These are phyloP conservation scores for Uloborus plumipes DNA, from an alignment of 2,888 invertebrate genomes.

Conservation along the genomic window DNA sequence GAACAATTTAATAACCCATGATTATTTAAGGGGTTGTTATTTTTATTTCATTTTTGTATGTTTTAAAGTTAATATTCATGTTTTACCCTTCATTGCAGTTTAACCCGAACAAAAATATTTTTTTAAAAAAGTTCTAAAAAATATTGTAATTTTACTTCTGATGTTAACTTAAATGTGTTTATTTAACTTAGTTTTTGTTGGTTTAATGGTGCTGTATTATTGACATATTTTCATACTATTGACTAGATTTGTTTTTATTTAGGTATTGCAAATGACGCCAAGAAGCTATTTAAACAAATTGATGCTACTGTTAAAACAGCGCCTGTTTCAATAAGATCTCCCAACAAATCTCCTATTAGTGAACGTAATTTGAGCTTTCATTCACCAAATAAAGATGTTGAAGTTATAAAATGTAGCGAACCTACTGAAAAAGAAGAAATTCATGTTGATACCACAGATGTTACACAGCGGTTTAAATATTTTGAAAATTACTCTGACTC, in stretches of 20 bases:
- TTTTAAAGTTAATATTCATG: too few species aligned
- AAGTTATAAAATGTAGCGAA: constrained; percentile 66
- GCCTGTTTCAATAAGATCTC: constrained; percentile 33
- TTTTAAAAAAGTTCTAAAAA: too few species aligned
- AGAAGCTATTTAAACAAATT: constrained; percentile 86
- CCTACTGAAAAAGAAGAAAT: constrained; percentile 77
- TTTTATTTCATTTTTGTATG: too few species aligned
- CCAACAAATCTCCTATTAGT: constrained; percentile 62
- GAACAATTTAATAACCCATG: too few species aligned
- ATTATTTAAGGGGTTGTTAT: too few species aligned
- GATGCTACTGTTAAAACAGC: constrained; percentile 79
- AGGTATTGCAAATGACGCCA: constrained; percentile 83
- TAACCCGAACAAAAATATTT: too few species aligned
- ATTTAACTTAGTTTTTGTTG: too few species aligned
- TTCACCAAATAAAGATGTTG: constrained; percentile 58
- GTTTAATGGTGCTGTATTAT: too few species aligned
- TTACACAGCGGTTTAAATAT: constrained; percentile 84
- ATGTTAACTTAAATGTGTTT: too few species aligned
- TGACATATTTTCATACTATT: too few species aligned
- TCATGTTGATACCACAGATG: constrained; percentile 84
- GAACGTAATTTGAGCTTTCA: constrained; percentile 39
- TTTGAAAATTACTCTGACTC: constrained; percentile 67
- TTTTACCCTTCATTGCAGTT: too few species aligned
- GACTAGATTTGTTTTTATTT: background rate
- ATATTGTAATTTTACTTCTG: too few species aligned